A percentile compares a stretch with the other conserved stretches of the same genome.
Conservation (phyloP, 2,113 vertebrate species). For the Glareola pratincola region DNA sequence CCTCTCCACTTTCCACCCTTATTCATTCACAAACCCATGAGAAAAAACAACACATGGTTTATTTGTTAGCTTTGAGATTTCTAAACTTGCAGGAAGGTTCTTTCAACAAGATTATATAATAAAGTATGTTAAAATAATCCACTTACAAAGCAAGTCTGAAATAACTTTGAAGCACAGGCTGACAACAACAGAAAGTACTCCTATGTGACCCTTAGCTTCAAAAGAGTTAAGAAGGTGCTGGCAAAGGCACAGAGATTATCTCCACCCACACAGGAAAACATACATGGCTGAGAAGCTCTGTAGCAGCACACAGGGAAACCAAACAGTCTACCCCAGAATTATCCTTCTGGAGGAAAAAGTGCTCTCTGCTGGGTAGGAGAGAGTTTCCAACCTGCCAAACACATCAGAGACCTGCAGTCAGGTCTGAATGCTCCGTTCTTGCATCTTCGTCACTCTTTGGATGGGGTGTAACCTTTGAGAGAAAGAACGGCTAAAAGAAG, state of each 20-base stretch:
- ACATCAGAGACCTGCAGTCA: neutral
- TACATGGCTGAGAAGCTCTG: constrained; percentile 1
- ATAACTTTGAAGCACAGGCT: constrained; percentile 34
- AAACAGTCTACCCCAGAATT: constrained; percentile 6
- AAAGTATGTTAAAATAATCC: constrained; percentile 44
- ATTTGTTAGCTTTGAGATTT: constrained; percentile 31
- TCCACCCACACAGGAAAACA: constrained; percentile 51
- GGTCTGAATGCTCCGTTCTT: neutral
- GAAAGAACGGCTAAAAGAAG: neutral
- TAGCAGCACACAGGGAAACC: neutral
- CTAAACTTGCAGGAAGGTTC: constrained; percentile 5
- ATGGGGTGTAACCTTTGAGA: neutral
- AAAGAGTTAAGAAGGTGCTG: constrained; percentile 52
- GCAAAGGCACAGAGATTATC: constrained; percentile 36
- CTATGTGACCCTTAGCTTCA: constrained; percentile 25
- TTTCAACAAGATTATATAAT: constrained; percentile 26
- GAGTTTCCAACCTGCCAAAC: neutral
- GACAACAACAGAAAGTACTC: neutral
- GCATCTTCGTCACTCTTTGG: neutral
- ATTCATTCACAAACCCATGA: constrained; percentile 10
- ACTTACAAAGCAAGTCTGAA: constrained; percentile 40
- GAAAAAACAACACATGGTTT: neutral
- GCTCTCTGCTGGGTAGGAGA: neutral
- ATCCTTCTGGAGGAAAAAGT: neutral
- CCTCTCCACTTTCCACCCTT: neutral